A percentile compares a stretch with the other conserved stretches of the same genome.
Conservation (phyloP, 1,140 invertebrate species). For the Drosophila ananassae region DNA sequence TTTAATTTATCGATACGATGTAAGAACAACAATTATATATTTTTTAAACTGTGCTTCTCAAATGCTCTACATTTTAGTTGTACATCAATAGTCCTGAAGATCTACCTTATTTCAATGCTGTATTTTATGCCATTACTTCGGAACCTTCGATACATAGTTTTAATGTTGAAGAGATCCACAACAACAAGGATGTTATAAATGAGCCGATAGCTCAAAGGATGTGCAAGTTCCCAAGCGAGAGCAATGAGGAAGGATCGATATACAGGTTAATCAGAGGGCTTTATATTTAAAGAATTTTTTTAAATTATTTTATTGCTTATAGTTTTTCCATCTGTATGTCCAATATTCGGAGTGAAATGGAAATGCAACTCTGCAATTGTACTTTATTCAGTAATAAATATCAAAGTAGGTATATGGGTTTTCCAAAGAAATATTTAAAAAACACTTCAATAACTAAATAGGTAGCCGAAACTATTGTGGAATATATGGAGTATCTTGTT, state of each 20-base stretch:
- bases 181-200: constrained; percentile 43
- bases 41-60: not conserved
- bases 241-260: not conserved
- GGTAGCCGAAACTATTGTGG: constrained; percentile 35
- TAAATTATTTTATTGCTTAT: not conserved
- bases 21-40: constrained; percentile 2
- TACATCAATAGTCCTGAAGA: constrained; percentile 65
- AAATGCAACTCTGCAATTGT: constrained; percentile 57
- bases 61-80: constrained; percentile 19
- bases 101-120: constrained; percentile 63
- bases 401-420: constrained; percentile 20
- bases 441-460: not conserved
- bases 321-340: constrained; percentile 74
- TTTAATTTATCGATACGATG: constrained; percentile 47
- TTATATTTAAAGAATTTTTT: not conserved
- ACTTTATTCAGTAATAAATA: constrained; percentile 38
- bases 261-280: constrained; percentile 44
- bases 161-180: constrained; percentile 61
- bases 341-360: constrained; percentile 50
- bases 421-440: not conserved
- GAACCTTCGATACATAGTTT: constrained; percentile 43
- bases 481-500: constrained; percentile 37
- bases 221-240: constrained; percentile 64
- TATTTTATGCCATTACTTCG: constrained; percentile 23
- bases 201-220: constrained; percentile 55